Conservation (phyloP, 1,140 invertebrate species). For the Cydia amplana region DNA sequence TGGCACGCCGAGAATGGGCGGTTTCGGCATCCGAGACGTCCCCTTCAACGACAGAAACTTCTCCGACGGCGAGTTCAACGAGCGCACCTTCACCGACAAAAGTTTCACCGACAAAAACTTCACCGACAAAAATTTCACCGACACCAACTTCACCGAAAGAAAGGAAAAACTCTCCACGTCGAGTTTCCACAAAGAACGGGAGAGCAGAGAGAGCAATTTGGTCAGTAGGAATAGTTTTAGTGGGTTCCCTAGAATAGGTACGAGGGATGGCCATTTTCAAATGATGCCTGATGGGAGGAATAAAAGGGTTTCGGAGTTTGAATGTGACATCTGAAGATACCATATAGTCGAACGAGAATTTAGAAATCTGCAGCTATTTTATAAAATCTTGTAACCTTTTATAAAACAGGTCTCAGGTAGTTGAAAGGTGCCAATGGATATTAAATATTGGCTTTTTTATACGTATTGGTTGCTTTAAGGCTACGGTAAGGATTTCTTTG, state of each 20-base stretch:
- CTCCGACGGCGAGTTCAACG: constrained; percentile 63
- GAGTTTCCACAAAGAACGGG: constrained; percentile 74
- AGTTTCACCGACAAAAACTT: constrained; percentile 58
- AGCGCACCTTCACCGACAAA: constrained; percentile 59
- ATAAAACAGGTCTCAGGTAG: background rate
- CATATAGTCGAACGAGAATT: background rate
- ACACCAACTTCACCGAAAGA: constrained; percentile 71
- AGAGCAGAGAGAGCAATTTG: constrained; percentile 64
- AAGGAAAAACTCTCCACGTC: constrained; percentile 73
- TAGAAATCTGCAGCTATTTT: constrained; percentile 37
- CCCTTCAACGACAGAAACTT: constrained; percentile 68
- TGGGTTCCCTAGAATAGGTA: constrained; percentile 64
- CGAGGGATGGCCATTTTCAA: constrained; percentile 67
- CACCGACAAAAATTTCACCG: constrained; percentile 59
- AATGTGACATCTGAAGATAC: constrained; percentile 78
- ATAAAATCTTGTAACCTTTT: background rate
- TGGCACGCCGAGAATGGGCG: constrained; percentile 69
- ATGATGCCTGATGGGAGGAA: constrained; percentile 70
- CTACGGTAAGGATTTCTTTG: constrained; percentile 25
- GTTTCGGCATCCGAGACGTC: constrained; percentile 68
- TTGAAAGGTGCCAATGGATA: background rate
- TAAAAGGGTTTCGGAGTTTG: constrained; percentile 81
- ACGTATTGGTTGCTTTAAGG: constrained; percentile 28
- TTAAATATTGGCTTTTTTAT: background rate
- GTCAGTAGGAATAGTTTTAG: constrained; percentile 77